Percentiles rank a stretch among this genome's conserved stretches.
Evolutionary conservation across 2,113 vertebrate species (phyloP).

Genomic region (Crotophaga sulcirostris): DNA sequence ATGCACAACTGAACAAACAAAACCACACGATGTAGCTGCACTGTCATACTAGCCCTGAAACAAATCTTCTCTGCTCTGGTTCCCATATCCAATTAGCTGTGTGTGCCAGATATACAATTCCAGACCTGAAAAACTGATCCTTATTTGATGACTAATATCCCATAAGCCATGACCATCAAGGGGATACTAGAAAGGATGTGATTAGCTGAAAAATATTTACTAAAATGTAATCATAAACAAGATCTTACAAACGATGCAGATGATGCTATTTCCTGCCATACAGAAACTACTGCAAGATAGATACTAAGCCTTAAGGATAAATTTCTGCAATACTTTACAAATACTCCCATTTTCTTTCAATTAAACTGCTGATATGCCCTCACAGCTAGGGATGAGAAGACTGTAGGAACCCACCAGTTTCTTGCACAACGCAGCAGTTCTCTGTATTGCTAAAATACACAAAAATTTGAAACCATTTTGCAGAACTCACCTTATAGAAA

Average conservation of each 20-base stretch:
- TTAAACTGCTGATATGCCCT: background rate
- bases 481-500: background rate
- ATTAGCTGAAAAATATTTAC: background rate
- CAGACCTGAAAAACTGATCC: background rate
- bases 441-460: background rate
- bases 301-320: background rate
- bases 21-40: conserved; percentile 38
- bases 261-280: background rate
- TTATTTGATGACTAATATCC: background rate
- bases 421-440: background rate
- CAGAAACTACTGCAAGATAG: background rate
- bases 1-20: conserved; percentile 61
- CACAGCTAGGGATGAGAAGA: background rate
- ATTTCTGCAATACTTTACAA: background rate
- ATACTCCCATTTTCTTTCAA: background rate
- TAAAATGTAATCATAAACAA: background rate
- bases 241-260: background rate
- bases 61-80: background rate
- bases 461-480: background rate
- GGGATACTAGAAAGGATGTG: background rate
- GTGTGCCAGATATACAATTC: background rate
- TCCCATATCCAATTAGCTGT: conserved; percentile 1
- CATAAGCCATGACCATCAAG: background rate
- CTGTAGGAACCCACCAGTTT: background rate
- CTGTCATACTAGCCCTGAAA: background rate